Base-by-base conservation (phyloP, 1,140 invertebrate species). In the Dryas iulia region DNA sequence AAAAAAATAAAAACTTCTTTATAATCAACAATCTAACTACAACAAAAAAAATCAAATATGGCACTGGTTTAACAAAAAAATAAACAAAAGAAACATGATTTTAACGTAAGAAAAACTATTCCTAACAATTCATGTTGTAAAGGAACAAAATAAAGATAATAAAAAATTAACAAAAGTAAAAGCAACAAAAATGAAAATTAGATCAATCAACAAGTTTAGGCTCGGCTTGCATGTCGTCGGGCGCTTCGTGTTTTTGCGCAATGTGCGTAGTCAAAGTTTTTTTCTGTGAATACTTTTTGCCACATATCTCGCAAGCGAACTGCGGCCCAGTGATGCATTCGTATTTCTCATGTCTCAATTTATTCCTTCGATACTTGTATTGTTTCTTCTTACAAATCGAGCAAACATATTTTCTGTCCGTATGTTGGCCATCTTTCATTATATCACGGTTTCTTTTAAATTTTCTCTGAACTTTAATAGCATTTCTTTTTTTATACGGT, bases 231-330 rank as follows among this genome's bases (percentile, higher is more conserved):
- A 61, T 21, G 57, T 57, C 57, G 52, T 62, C 59, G 60, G 28
- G 35, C 53, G 52, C 25, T 60, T 52, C 31, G 68, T 91, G 88
- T 74, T 93, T 93, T 52, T 85, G 87, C 54, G 83, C 75, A 23
- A 93, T 74, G 76, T 93, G 93, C 56, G 86, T 77, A 7, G 76
- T 83, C 35, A 93, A 73, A 3, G 91, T 92, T 81, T 93, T 93
- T 74, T 89, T 89, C 79, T 88, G 89, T 10, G 86, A 89, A 68
- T 87, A 91, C 69, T 69, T 86, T 71, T 84, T 87, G 12, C 76
- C 83, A 69, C 86, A 93, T 59, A 74, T 74, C 6, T 88, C 87
- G 80, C 92, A 93, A 5, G 69, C 76, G 71, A 93, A 93, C 75
- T 91, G 92, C 10, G 89, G 90, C 26, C 90, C 89, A 4, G 87